A percentile compares a stretch with the other conserved stretches of the same genome.
Conservation (phyloP, 2,888 invertebrate species). For the Synergus gifuensis region DNA sequence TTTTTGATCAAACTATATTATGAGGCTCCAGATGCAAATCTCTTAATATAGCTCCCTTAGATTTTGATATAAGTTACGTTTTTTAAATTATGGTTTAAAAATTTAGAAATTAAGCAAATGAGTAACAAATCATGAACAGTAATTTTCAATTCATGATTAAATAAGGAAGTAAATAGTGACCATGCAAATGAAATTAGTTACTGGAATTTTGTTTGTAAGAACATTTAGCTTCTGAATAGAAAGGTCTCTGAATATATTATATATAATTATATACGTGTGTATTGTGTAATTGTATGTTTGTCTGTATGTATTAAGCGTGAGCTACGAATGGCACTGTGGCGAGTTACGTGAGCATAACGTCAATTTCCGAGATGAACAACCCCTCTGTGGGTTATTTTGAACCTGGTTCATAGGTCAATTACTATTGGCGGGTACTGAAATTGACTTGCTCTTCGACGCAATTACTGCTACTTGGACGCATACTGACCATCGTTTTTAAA, state of each 20-base stretch:
- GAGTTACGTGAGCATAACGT: slow-evolving; percentile 1
- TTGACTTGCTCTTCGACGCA: slow-evolving; percentile 8
- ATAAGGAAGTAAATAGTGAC: neutral
- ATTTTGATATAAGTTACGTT: too few relatives aligned
- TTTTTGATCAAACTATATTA: neutral
- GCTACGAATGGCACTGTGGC: neutral
- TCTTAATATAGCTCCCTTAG: too few relatives aligned
- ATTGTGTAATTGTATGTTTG: neutral
- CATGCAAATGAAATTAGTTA: neutral
- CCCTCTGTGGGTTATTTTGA: slow-evolving; percentile 13
- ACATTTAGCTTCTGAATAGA: neutral
- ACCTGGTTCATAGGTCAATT: slow-evolving; percentile 6
- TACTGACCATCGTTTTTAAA: neutral
- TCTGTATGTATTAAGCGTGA: neutral
- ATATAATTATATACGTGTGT: neutral
- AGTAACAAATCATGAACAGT: neutral
- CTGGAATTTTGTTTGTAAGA: neutral
- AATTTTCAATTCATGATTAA: neutral
- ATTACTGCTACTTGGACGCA: neutral
- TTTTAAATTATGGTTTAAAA: too few relatives aligned
- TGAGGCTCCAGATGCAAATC: too few relatives aligned
- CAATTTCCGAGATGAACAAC: slow-evolving; percentile 7
- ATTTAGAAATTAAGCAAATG: neutral
- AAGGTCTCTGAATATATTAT: neutral
- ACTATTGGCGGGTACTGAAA: slow-evolving; percentile 3